Conservation (phyloP, 2,113 vertebrate genomes). For the Pelecanus crispus region DNA sequence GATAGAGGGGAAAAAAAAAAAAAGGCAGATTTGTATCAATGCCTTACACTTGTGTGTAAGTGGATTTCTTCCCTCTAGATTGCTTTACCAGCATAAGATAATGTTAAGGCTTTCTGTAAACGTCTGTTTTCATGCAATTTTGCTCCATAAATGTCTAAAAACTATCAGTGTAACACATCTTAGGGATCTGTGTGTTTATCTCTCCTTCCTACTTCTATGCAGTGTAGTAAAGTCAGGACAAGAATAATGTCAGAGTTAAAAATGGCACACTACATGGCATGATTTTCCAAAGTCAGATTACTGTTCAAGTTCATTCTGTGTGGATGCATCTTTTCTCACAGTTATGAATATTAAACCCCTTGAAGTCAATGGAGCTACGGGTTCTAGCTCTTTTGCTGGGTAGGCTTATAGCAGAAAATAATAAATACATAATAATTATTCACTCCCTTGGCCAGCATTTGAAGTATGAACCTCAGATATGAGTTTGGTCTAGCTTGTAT, state of each 20-base stretch:
- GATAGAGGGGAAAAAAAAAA: background rate
- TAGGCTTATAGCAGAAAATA: background rate
- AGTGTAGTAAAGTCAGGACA: background rate
- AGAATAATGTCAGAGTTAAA: background rate
- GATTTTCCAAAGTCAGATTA: background rate
- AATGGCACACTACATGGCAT: accelerated
- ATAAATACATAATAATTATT: background rate
- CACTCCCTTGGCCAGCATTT: background rate
- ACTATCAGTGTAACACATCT: background rate
- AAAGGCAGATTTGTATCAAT: background rate
- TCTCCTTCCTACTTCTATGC: background rate
- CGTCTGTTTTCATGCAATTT: background rate
- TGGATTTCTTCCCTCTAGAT: background rate
- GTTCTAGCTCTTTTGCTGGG: background rate
- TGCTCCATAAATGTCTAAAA: background rate
- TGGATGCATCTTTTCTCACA: background rate
- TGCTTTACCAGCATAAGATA: background rate
- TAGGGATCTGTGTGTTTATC: background rate
- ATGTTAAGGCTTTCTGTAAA: background rate
- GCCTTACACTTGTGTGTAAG: background rate
- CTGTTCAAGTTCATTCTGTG: background rate
- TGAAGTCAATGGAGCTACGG: background rate
- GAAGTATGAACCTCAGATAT: background rate
- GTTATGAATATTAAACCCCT: background rate
- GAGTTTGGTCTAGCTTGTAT: background rate